Conservation (phyloP, 1,140 invertebrate species). For the Drosophila ercepeae region DNA sequence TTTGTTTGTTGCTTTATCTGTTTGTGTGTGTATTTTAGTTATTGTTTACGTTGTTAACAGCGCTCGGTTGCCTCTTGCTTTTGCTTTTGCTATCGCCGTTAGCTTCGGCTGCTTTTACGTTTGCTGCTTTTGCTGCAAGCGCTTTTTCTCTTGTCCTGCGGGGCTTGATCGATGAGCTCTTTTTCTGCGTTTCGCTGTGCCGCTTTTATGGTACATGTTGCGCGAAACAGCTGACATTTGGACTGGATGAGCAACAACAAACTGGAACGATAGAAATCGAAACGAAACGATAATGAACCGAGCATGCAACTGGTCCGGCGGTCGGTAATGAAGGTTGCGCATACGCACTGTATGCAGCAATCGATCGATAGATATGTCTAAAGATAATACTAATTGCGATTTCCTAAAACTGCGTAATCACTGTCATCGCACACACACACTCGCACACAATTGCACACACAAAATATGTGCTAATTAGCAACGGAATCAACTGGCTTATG, state of each 20-base stretch:
- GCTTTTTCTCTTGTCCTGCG: slow-evolving; percentile 49
- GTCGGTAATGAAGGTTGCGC: slow-evolving; percentile 41
- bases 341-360: slow-evolving; percentile 58
- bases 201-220: slow-evolving; percentile 78
- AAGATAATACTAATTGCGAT: not conserved
- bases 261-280: slow-evolving; percentile 29
- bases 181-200: slow-evolving; percentile 73
- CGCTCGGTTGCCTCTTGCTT: slow-evolving; percentile 8
- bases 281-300: slow-evolving; percentile 2
- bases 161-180: slow-evolving; percentile 64
- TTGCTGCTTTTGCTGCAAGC: not conserved
- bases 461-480: slow-evolving; percentile 59
- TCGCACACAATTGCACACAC: slow-evolving; percentile 14
- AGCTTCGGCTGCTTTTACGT: slow-evolving; percentile 1
- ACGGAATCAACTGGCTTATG: slow-evolving; percentile 6
- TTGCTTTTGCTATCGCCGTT: too few relatives aligned
- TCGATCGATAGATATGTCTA: not conserved
- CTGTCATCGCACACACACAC: slow-evolving; percentile 37
- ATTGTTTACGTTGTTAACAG: slow-evolving; percentile 60
- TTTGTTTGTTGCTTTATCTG: slow-evolving; percentile 5
- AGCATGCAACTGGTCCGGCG: slow-evolving; percentile 1
- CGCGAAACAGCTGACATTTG: slow-evolving; percentile 76
- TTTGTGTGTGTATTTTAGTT: slow-evolving; percentile 8
- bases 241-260: slow-evolving; percentile 40
- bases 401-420: slow-evolving; percentile 58